Conservation (phyloP, 2,113 vertebrate genomes). For the Tiliqua scincoides region DNA sequence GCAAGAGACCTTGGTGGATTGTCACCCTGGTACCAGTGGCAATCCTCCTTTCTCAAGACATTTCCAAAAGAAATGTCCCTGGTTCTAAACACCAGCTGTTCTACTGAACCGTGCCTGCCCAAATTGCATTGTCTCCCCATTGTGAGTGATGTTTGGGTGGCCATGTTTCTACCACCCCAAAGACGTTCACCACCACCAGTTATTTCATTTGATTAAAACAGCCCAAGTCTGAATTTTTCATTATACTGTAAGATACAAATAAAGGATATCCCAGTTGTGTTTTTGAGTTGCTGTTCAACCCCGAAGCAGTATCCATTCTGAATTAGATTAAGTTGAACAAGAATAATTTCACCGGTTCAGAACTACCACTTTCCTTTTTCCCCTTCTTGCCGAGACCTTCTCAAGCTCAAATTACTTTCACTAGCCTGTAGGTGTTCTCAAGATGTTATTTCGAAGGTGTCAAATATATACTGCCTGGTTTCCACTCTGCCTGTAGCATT, state of each 20-base stretch:
- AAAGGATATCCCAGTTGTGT: conserved; percentile 40
- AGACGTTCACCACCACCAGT: conserved; percentile 1
- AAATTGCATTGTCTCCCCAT: conserved; percentile 18
- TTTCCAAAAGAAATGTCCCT: conserved; percentile 13
- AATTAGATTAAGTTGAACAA: conserved; percentile 57
- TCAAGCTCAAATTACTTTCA: conserved; percentile 57
- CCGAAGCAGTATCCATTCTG: conserved; percentile 49
- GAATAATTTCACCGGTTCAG: conserved; percentile 58
- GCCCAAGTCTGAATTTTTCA: conserved; percentile 21
- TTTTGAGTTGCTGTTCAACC: conserved; percentile 12
- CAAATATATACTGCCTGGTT: conserved; percentile 35
- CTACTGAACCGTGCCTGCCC: background rate
- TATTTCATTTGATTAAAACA: conserved; percentile 57
- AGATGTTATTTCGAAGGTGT: conserved; percentile 56
- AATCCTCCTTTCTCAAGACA: conserved; percentile 21
- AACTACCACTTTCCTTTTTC: conserved; percentile 53
- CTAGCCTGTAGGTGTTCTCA: conserved; percentile 58
- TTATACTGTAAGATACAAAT: conserved; percentile 39
- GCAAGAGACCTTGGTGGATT: conserved; percentile 1
- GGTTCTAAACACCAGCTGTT: conserved; percentile 25
- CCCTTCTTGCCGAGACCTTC: conserved; percentile 34
- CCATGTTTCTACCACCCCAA: background rate
- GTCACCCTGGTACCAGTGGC: background rate
- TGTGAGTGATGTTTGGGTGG: background rate
- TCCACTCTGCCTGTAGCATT: conserved; percentile 41